Conservation (phyloP, 2,797 vertebrate species). For the Anguilla obscura region DNA sequence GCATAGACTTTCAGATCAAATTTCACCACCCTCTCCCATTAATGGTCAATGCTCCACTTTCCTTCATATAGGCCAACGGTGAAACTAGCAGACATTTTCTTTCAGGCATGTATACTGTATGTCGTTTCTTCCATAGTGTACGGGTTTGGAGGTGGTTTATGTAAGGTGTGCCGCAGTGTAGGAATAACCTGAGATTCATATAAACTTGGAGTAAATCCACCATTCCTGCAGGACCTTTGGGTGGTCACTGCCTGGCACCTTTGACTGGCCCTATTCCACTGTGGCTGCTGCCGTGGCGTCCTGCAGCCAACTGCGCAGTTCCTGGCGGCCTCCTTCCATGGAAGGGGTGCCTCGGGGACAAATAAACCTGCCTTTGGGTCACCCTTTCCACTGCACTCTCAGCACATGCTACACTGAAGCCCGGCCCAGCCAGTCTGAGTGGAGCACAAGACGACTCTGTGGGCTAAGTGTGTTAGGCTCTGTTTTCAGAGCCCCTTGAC, state of each 20-base stretch:
- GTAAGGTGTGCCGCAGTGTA: background rate
- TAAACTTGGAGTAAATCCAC: background rate
- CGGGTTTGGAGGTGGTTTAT: background rate
- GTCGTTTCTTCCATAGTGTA: background rate
- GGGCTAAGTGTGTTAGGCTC: background rate
- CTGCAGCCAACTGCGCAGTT: background rate
- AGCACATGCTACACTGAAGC: background rate
- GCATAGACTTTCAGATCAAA: background rate
- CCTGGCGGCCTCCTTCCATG: background rate
- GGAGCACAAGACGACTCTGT: background rate
- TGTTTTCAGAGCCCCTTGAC: background rate
- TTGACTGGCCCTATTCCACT: background rate
- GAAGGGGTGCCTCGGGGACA: background rate
- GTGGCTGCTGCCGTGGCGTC: background rate
- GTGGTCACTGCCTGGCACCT: background rate
- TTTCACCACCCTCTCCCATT: background rate
- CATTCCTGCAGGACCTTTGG: background rate
- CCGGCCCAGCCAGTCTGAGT: background rate
- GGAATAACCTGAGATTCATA: background rate
- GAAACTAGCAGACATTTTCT: slow-evolving; percentile 20
- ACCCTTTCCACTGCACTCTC: background rate
- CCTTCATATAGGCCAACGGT: background rate
- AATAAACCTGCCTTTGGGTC: background rate
- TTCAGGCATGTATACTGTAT: background rate
- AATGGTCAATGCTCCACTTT: background rate